Percentiles rank a stretch among this genome's conserved stretches.
These are phyloP conservation scores for Eupithecia dodoneata DNA, from an alignment of 2,888 invertebrate genomes.

Conservation along the genomic window DNA sequence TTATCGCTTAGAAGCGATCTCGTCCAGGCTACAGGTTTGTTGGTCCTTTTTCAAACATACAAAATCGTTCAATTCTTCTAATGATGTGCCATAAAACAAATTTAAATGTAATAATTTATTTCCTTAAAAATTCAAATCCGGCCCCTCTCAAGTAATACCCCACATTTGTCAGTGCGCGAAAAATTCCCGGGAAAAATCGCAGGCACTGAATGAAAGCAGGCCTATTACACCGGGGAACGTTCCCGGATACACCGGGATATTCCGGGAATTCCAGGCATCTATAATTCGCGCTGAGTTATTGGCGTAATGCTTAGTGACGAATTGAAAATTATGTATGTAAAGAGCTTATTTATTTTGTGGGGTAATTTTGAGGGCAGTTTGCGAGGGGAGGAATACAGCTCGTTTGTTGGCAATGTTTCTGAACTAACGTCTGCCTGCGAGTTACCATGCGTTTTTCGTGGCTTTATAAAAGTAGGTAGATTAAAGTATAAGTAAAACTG, in stretches of 20 bases:
- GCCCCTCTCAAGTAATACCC: constrained; percentile 49
- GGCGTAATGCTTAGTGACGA: constrained; percentile 21
- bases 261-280: constrained; percentile 8
- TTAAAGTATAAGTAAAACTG: no score
- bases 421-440: background rate
- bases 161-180: constrained; percentile 52
- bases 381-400: background rate
- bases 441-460: background rate
- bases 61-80: no score
- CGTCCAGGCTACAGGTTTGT: no score
- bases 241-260: constrained; percentile 12
- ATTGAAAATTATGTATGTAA: constrained; percentile 19
- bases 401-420: background rate
- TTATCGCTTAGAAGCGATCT: no score
- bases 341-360: background rate
- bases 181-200: constrained; percentile 50
- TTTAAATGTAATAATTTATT: background rate
- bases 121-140: background rate
- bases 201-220: constrained; percentile 46
- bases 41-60: no score
- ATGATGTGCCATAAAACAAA: background rate
- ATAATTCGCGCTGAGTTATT: constrained; percentile 28
- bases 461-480: no score
- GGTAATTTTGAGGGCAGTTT: background rate
- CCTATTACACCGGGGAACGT: constrained; percentile 43